Conservation (phyloP, 2,888 invertebrate species). For the Ormia ochracea region DNA sequence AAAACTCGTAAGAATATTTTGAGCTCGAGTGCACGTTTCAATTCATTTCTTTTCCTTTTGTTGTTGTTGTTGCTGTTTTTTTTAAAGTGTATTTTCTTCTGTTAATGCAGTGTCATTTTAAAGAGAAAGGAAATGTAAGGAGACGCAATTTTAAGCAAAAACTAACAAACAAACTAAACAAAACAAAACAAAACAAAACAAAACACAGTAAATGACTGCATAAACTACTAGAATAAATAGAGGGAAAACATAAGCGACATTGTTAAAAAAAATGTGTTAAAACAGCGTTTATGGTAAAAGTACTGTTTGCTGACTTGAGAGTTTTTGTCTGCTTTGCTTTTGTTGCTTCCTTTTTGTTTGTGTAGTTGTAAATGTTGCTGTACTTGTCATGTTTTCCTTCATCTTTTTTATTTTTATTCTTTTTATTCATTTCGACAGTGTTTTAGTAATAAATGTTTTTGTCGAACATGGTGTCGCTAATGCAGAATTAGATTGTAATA, state of each 20-base stretch:
- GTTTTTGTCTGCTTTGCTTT: not conserved
- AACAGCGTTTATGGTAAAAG: slow-evolving; percentile 59
- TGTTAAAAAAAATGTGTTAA: slow-evolving; percentile 55
- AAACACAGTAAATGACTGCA: too few relatives aligned
- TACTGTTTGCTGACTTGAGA: slow-evolving; percentile 55
- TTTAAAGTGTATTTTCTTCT: too few relatives aligned
- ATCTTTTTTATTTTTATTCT: not conserved
- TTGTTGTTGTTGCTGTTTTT: not conserved
- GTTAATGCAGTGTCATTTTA: slow-evolving; percentile 34
- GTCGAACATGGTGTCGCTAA: slow-evolving; percentile 29
- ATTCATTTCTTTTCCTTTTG: not conserved
- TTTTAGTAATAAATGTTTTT: not conserved
- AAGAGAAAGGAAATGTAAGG: slow-evolving; percentile 55
- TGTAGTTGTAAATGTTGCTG: slow-evolving; percentile 24
- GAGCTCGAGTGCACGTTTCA: slow-evolving; percentile 20
- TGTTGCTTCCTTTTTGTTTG: slow-evolving; percentile 6
- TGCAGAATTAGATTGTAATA: slow-evolving; percentile 33
- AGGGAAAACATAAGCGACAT: slow-evolving; percentile 7
- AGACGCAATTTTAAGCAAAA: slow-evolving; percentile 39
- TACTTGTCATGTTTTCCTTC: slow-evolving; percentile 42
- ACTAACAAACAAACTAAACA: not conserved
- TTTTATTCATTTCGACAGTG: not conserved
- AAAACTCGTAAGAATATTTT: slow-evolving; percentile 29
- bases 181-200: too few relatives aligned
- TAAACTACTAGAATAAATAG: slow-evolving; percentile 15